phyloP scores from a whole-genome alignment of 2,888 invertebrate species.

The Drosophila rubida region DNA sequence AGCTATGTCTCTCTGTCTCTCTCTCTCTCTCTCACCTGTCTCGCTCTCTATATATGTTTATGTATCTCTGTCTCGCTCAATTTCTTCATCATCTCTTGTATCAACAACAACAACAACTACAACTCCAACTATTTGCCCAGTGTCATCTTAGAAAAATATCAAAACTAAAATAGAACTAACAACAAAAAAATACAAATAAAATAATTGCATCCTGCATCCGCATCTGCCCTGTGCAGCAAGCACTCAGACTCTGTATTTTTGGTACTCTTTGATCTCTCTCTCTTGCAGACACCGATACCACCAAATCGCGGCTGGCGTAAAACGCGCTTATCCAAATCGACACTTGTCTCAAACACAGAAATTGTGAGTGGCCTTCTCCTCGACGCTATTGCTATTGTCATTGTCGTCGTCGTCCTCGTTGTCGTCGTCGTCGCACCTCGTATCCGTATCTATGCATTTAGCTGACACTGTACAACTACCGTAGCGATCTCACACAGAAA shows the following conservation, averaged over 20 bases:
- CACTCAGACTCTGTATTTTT: slow-evolving; percentile 71
- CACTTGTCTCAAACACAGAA: slow-evolving; percentile 84
- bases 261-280: slow-evolving; percentile 81
- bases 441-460: slow-evolving; percentile 51
- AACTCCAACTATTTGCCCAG: slow-evolving; percentile 61
- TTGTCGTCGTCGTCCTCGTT: slow-evolving; percentile 17
- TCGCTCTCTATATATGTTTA: slow-evolving; percentile 17
- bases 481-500: slow-evolving; percentile 31
- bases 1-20: slow-evolving; percentile 18
- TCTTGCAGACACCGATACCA: slow-evolving; percentile 83
- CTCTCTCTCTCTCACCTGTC: slow-evolving; percentile 10
- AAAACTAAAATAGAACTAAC: slow-evolving; percentile 1
- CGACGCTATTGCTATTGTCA: not conserved
- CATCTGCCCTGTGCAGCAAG: slow-evolving; percentile 57
- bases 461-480: slow-evolving; percentile 36
- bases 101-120: slow-evolving; percentile 60
- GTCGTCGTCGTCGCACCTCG: slow-evolving; percentile 29
- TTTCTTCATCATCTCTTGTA: slow-evolving; percentile 60
- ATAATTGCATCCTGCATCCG: slow-evolving; percentile 68
- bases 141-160: slow-evolving; percentile 60
- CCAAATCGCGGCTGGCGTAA: slow-evolving; percentile 84
- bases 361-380: slow-evolving; percentile 80
- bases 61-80: slow-evolving; percentile 45
- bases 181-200: slow-evolving; percentile 17
- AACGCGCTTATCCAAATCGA: slow-evolving; percentile 84